These are phyloP conservation scores for Aegypius monachus DNA, from an alignment of 2,113 vertebrate species.

Conservation along the genomic window DNA sequence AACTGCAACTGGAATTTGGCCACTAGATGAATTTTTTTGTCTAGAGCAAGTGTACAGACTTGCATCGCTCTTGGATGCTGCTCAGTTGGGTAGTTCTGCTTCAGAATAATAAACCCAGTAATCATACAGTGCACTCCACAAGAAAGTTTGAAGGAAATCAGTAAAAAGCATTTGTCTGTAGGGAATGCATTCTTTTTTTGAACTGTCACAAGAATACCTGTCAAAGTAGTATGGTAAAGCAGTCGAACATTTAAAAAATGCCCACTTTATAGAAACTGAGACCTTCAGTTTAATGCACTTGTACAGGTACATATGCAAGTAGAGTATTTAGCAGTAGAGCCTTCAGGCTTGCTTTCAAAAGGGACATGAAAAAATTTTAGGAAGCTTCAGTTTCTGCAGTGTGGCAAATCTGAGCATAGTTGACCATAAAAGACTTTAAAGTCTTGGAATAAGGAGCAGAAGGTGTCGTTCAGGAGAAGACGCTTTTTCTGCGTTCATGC, in stretches of 20 bases:
- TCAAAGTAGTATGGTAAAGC: background rate
- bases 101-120: background rate
- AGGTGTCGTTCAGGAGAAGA: background rate
- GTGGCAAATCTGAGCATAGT: background rate
- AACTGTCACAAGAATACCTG: background rate
- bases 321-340: background rate
- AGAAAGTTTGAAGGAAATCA: background rate
- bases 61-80: background rate
- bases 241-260: background rate
- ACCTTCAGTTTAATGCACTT: background rate
- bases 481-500: background rate
- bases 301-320: background rate
- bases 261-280: background rate
- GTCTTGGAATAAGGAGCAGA: background rate
- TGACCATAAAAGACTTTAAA: background rate
- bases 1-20: slow-evolving; percentile 14
- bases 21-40: background rate
- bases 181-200: background rate
- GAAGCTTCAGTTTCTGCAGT: background rate
- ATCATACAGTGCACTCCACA: background rate
- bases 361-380: background rate
- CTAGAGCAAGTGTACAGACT: background rate
- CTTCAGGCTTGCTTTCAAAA: background rate
- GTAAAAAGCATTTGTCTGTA: background rate
- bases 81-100: background rate